Conservation (phyloP, 2,888 invertebrate species). For the Phanerotoma sp. region DNA sequence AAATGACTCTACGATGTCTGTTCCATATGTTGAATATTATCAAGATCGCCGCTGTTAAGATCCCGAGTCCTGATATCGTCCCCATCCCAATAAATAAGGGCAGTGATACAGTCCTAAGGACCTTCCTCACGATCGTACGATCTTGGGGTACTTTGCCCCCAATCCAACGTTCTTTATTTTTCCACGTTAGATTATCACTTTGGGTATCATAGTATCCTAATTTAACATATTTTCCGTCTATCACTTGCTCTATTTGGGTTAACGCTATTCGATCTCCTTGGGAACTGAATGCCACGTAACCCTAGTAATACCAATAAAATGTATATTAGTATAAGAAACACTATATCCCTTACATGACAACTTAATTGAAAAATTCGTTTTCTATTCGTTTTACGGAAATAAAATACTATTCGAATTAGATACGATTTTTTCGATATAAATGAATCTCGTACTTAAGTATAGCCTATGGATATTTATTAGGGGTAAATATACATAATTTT, state of each 20-base stretch:
- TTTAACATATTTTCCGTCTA: constrained; percentile 90
- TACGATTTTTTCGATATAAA: too few relatives aligned
- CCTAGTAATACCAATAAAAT: constrained; percentile 68
- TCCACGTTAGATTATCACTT: constrained; percentile 93
- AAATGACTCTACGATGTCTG: constrained; percentile 90
- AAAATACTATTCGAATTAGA: too few relatives aligned
- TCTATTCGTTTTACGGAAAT: too few relatives aligned
- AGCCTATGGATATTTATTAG: too few relatives aligned
- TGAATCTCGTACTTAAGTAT: too few relatives aligned
- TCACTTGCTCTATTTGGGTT: constrained; percentile 97
- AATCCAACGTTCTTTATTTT: constrained; percentile 87
- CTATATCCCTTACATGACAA: too few relatives aligned
- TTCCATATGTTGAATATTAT: constrained; percentile 92
- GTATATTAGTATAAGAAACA: neutral
- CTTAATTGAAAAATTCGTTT: too few relatives aligned
- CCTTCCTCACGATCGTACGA: constrained; percentile 84
- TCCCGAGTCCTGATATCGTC: constrained; percentile 84
- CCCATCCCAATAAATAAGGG: constrained; percentile 94
- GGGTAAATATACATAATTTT: too few relatives aligned
- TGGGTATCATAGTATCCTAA: constrained; percentile 96
- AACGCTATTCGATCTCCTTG: constrained; percentile 98
- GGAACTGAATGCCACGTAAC: constrained; percentile 96
- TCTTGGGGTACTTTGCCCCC: constrained; percentile 93
- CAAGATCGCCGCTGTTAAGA: constrained; percentile 79
- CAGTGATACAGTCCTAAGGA: constrained; percentile 82